Conservation (phyloP, 2,888 invertebrate genomes). For the Elegia similella region DNA sequence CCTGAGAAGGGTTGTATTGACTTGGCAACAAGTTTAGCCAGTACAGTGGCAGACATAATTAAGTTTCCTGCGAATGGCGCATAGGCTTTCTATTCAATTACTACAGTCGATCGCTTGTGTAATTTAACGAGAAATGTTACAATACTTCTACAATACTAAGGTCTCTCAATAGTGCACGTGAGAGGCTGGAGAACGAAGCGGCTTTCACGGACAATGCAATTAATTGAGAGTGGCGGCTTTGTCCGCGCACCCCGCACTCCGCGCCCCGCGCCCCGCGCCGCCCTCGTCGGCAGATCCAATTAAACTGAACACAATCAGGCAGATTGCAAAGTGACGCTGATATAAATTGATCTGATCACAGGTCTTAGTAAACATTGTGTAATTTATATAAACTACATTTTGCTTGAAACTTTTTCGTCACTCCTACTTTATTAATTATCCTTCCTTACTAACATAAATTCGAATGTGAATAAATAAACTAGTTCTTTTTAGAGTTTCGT, state of each 20-base stretch:
- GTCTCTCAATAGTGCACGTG: background rate
- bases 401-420: too few species aligned
- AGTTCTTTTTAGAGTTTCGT: too few species aligned
- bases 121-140: background rate
- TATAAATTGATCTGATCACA: background rate
- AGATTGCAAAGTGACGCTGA: background rate
- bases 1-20: too few species aligned
- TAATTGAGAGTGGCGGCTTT: constrained; percentile 3
- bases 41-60: background rate
- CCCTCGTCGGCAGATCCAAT: background rate
- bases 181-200: background rate
- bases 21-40: too few species aligned
- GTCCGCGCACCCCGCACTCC: background rate
- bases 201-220: constrained; percentile 3
- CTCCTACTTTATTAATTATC: too few species aligned
- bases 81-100: background rate
- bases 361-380: background rate
- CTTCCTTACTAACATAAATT: background rate
- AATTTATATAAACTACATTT: background rate
- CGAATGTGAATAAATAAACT: background rate
- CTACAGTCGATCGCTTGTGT: background rate
- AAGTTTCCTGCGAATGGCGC: background rate
- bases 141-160: background rate
- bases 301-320: constrained; percentile 4
- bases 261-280: background rate